Base-by-base conservation (phyloP, 2,888 invertebrate genomes). In the Macrosiphum euphorbiae region DNA sequence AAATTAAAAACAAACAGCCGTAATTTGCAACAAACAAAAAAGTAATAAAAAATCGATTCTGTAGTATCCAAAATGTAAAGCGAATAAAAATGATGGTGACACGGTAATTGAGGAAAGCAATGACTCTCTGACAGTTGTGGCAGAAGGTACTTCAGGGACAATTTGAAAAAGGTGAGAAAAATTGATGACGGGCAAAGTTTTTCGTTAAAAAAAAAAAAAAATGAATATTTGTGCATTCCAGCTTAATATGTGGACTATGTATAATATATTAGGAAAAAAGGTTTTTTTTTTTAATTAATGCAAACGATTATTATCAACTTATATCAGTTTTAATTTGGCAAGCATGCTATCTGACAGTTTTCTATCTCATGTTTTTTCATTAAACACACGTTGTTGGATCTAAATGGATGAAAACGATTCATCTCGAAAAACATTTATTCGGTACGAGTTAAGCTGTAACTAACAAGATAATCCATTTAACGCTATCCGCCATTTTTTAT, bases 381-480 rank as follows among this genome's bases (percentile, higher is more conserved):
- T 92, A 61, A 61, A 67, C 87, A 47, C 50, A 61, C 61, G 86
- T 87, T 41, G 47, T 92, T 28, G 28, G 41, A 67, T 50, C 50
- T 58, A 88, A 88, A 88, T 20, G 41, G 92, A 87, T 20, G 61
- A 44, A 92, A 92, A 92, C 92, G 67, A 92, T 92, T 92, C 67
- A 52, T 92, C 87, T 88, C 47, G 50, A 78, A 67, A 87, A 87
- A 92, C 61, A 88, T 88, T 92, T 92, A 92, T 92, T 87, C 44
- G 26, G 28, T 78, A 92, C 88, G 41, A 92, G 67, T 67, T 92
- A 92, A 92, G 92, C 67, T 41, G 92, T 41, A 44, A 88, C 61
- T 67, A 92, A 92, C 88, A 78, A 88, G 67, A 67, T 92, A 87
- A 92, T 78, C 67, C 92, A 88, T 92, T 92, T 87, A 87, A 87